phyloP scores from a whole-genome alignment of 64 coral and sea anemone species.

The Platygyra sinensis region DNA sequence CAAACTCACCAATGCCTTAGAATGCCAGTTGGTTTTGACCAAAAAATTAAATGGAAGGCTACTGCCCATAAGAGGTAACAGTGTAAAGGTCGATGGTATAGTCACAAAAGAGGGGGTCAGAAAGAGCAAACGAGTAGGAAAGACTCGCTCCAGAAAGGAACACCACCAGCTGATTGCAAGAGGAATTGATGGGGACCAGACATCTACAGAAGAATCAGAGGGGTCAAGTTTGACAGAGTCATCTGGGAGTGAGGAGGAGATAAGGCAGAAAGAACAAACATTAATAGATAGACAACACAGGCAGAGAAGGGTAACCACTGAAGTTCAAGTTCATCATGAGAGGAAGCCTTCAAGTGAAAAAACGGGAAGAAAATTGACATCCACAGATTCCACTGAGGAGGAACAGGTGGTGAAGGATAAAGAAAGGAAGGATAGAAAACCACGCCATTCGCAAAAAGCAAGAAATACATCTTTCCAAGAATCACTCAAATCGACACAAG shows the following conservation, averaged over 20 bases:
- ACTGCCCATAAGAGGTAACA: neutral
- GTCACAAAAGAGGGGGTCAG: slow-evolving; percentile 18
- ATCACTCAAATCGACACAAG: slow-evolving; percentile 19
- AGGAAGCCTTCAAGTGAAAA: neutral
- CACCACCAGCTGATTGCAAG: slow-evolving; percentile 91
- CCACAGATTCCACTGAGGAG: slow-evolving; percentile 12
- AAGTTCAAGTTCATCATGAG: slow-evolving; percentile 30
- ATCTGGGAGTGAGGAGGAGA: neutral
- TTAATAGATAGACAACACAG: neutral
- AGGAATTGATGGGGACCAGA: slow-evolving; percentile 79
- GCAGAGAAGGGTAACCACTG: neutral
- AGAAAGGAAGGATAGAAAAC: neutral
- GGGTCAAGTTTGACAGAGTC: neutral
- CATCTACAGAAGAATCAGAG: slow-evolving; percentile 23
- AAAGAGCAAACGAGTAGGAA: slow-evolving; percentile 52
- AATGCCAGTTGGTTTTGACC: slow-evolving; percentile 60
- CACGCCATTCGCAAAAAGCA: slow-evolving; percentile 1
- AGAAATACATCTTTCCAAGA: neutral
- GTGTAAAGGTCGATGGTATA: neutral
- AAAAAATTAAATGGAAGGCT: slow-evolving; percentile 50
- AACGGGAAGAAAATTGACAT: neutral
- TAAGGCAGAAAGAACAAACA: neutral
- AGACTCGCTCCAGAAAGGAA: slow-evolving; percentile 71
- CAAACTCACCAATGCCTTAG: slow-evolving; percentile 87
- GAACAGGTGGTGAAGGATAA: slow-evolving; percentile 4